A percentile compares a stretch with the other conserved stretches of the same genome.
Evolutionary conservation across 2,888 invertebrate genomes (phyloP).

Genomic region (Frankliniella intonsa): DNA sequence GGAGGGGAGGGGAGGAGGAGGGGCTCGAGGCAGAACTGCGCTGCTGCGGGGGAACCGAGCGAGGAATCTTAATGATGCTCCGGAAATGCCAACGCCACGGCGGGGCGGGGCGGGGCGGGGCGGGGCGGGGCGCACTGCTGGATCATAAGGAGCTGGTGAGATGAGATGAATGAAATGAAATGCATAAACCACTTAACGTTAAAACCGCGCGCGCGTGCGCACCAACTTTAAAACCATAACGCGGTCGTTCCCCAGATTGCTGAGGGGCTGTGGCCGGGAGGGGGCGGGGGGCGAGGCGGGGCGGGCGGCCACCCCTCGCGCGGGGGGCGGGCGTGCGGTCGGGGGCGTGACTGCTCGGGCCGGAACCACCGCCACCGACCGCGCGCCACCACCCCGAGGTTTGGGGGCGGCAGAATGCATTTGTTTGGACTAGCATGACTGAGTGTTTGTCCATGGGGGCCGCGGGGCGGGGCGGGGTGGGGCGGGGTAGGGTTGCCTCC

Average conservation of each 20-base stretch:
- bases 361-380: too few relatives aligned
- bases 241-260: too few relatives aligned
- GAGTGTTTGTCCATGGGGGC: not conserved
- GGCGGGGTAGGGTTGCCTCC: not conserved
- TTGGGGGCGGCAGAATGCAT: not conserved
- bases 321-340: not conserved
- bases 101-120: too few relatives aligned
- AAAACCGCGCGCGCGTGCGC: too few relatives aligned
- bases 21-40: not conserved
- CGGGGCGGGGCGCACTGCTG: not conserved
- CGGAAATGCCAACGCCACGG: not conserved
- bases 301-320: not conserved
- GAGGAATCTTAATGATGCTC: constrained; percentile 17
- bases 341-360: not conserved
- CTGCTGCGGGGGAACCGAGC: not conserved
- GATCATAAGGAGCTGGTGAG: not conserved
- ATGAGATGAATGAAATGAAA: not conserved
- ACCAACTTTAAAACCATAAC: too few relatives aligned
- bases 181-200: not conserved
- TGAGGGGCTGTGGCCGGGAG: too few relatives aligned
- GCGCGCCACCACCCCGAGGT: not conserved
- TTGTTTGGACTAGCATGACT: constrained; percentile 2
- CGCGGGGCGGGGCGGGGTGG: too few relatives aligned
- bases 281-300: too few relatives aligned
- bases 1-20: not conserved